phyloP scores from a whole-genome alignment of 2,797 vertebrate genomes.

The Pseudomugil gertrudae region DNA sequence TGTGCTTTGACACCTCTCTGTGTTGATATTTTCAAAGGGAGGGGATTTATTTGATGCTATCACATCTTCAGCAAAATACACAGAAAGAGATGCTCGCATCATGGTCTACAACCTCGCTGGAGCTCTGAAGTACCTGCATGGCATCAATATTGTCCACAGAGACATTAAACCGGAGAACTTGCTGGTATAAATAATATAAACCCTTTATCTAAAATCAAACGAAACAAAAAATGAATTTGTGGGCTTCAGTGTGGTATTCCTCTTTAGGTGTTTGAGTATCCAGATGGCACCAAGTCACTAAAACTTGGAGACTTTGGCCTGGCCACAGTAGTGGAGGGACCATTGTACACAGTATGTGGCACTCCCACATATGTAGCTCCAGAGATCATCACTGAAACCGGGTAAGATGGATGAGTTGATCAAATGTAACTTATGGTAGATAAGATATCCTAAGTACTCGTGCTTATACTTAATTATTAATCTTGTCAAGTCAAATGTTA shows the following conservation, averaged over 20 bases:
- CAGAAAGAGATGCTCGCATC: constrained; percentile 91
- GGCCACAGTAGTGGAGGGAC: constrained; percentile 94
- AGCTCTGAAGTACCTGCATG: constrained; percentile 93
- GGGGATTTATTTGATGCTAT: constrained; percentile 97
- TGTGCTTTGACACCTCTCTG: not conserved
- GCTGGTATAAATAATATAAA: constrained; percentile 79
- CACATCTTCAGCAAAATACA: constrained; percentile 96
- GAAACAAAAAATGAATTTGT: not conserved
- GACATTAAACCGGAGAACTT: constrained; percentile 99
- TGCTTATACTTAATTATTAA: not conserved
- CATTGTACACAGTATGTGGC: constrained; percentile 93
- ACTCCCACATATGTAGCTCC: constrained; percentile 98
- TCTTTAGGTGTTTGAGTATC: constrained; percentile 91
- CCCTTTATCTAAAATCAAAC: too few species aligned
- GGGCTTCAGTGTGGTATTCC: not conserved
- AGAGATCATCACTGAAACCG: constrained; percentile 95
- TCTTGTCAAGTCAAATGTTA: not conserved
- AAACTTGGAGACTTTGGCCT: constrained; percentile 97
- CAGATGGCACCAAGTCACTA: constrained; percentile 92
- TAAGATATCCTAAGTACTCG: not conserved
- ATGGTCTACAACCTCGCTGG: constrained; percentile 95
- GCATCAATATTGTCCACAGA: constrained; percentile 93
- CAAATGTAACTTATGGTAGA: not conserved
- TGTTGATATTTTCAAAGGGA: constrained; percentile 79
- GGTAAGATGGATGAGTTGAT: constrained; percentile 78